Conservation (phyloP, 2,113 vertebrate genomes). For the Ophiodon elongatus region DNA sequence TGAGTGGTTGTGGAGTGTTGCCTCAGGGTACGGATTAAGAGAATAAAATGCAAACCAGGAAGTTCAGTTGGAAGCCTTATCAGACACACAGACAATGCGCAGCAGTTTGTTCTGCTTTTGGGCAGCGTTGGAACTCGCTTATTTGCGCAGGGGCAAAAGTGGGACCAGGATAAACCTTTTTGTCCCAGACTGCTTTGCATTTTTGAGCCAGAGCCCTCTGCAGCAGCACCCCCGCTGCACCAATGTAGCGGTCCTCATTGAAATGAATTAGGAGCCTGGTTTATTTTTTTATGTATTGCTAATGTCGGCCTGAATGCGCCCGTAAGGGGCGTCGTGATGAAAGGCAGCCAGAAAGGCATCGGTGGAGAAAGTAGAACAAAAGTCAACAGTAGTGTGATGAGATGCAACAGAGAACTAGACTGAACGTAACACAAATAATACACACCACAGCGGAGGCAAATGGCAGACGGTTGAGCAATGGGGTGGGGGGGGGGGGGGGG, state of each 20-base stretch:
- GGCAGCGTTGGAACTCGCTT: background rate
- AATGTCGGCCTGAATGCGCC: constrained; percentile 5
- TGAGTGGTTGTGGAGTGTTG: constrained; percentile 29
- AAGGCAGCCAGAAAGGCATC: background rate
- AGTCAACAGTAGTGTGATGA: constrained; percentile 18
- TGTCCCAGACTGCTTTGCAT: background rate
- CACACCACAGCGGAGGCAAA: background rate
- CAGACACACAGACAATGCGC: constrained; percentile 18
- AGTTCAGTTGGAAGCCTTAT: constrained; percentile 24
- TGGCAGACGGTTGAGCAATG: background rate
- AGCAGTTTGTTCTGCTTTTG: background rate
- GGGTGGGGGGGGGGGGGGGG: background rate
- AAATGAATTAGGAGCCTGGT: constrained; percentile 25
- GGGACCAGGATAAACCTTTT: background rate
- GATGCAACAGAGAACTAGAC: background rate
- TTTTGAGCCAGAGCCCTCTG: constrained; percentile 4
- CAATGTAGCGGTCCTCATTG: background rate
- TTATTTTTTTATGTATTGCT: constrained; percentile 36
- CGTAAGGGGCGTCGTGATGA: background rate
- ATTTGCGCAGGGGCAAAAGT: background rate
- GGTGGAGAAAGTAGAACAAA: constrained; percentile 27
- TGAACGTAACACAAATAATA: background rate
- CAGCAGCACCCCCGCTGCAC: background rate
- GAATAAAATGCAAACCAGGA: constrained; percentile 35
- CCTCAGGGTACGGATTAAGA: constrained; percentile 50